Base-by-base conservation (phyloP, 2,888 invertebrate species). In the Mylabris sibirica region DNA sequence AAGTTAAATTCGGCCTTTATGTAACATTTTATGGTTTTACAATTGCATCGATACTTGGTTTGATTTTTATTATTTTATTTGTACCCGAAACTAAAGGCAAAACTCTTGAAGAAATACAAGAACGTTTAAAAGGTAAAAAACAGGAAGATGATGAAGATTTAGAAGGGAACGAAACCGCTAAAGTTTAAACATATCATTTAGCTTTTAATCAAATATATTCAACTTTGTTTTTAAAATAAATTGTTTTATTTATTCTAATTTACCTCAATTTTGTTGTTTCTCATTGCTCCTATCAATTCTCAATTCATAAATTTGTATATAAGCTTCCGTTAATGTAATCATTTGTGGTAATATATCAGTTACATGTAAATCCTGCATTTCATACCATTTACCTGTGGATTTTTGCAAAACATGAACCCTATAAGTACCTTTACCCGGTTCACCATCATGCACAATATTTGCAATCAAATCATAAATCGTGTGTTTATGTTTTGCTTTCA, bases 241-340 rank as follows among this genome's bases (percentile, higher is more conserved):
- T 14, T 38, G 34, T n/a, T n/a, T n/a, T n/a, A n/a, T 30, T 30
- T 30, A 30, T 30, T 30, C 30, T 30, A 30, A 30, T 30, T 30
- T 30, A 35, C n/a, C 11, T 41, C 9, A 49, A 49, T 49, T 49
- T 49, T 20, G 9, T 49, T 49, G 9, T 49, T 49, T 17, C 5
- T 49, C 20, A 9, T 49, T 49, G 3, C 8, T 24, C 24, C 9
- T 71, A 57, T 63, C 62, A 30, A 68, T 70, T 73, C 83, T 78
- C 59, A 85, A 82, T 84, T 92, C 92, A 85, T 92, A 92, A 78
- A 92, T 90, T 85, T 99, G 99, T 82, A 99, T 98, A 83, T 99
- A 99, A 3, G 98, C 97, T 86, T 99, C 99, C 1, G 99, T 98
- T 22, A 99, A 88, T 0, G 99, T 98, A 71, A 99, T 99, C 98